phyloP scores from a whole-genome alignment of 2,888 invertebrate species.

The Tetragonula carbonaria region DNA sequence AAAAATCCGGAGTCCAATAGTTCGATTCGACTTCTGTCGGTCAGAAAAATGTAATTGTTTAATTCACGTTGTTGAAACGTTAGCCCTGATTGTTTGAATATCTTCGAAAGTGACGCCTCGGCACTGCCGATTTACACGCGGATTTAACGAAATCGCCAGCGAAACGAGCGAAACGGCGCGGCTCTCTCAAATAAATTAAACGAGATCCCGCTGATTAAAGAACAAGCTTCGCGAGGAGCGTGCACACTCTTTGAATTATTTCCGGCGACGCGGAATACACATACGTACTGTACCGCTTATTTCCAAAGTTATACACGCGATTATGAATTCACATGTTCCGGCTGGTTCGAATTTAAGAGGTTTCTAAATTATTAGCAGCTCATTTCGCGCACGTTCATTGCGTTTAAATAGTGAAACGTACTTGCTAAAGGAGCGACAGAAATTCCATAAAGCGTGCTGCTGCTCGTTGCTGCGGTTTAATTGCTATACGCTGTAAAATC shows the following conservation, averaged over 20 bases:
- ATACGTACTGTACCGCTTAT: neutral
- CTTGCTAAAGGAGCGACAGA: neutral
- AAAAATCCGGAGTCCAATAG: no score
- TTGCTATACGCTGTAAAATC: neutral
- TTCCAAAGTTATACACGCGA: slow-evolving; percentile 13
- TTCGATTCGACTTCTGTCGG: neutral
- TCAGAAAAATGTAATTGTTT: neutral
- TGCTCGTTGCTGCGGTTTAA: neutral
- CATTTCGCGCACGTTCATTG: slow-evolving; percentile 14
- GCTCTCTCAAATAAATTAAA: slow-evolving; percentile 14
- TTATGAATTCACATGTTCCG: slow-evolving; percentile 25
- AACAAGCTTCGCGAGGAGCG: neutral
- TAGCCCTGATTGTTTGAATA: neutral
- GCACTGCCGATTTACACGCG: neutral
- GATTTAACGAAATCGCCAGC: neutral
- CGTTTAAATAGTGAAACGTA: slow-evolving; percentile 19
- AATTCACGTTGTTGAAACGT: neutral
- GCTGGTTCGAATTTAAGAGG: slow-evolving; percentile 26
- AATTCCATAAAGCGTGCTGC: neutral
- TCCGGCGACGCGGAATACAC: neutral
- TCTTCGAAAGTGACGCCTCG: neutral
- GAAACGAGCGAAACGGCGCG: neutral
- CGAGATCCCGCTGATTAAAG: neutral
- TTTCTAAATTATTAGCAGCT: slow-evolving; percentile 37
- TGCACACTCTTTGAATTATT: slow-evolving; percentile 13